These are phyloP conservation scores for Catamblyrhynchus diadema DNA, from an alignment of 2,797 vertebrate species.

Conservation along the genomic window DNA sequence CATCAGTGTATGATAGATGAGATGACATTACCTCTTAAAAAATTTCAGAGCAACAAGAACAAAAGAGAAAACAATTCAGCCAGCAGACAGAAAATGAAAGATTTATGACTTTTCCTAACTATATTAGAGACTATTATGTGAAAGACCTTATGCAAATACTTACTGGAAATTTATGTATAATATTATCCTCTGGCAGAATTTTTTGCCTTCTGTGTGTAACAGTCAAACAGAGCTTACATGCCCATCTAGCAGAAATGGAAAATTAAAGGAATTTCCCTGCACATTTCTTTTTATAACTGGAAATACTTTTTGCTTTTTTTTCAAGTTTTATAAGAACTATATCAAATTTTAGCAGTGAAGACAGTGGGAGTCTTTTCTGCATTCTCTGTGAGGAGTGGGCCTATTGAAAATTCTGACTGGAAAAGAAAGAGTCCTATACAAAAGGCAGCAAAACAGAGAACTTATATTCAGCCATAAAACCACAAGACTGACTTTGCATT, in stretches of 20 bases:
- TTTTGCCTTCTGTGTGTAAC: neutral
- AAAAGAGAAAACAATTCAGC: neutral
- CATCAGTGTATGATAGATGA: neutral
- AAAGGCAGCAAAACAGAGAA: neutral
- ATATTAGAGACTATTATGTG: neutral
- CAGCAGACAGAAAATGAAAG: slow-evolving; percentile 3
- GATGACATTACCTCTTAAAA: neutral
- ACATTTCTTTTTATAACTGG: neutral
- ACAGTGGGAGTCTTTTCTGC: neutral
- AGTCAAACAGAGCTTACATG: neutral
- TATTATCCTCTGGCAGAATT: neutral
- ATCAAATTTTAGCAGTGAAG: neutral
- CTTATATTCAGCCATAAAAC: neutral
- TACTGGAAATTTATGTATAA: neutral
- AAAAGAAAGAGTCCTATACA: neutral
- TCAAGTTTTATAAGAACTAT: neutral
- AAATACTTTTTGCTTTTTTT: neutral
- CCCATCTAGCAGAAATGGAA: neutral
- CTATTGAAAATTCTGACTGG: neutral
- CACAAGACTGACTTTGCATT: neutral
- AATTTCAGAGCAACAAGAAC: neutral
- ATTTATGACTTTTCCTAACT: neutral
- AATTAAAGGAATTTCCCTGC: neutral
- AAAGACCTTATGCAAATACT: slow-evolving; percentile 40
- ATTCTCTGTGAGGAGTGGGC: neutral